Base-by-base conservation (phyloP, 1,140 invertebrate genomes). In the Drosophila arawakana region DNA sequence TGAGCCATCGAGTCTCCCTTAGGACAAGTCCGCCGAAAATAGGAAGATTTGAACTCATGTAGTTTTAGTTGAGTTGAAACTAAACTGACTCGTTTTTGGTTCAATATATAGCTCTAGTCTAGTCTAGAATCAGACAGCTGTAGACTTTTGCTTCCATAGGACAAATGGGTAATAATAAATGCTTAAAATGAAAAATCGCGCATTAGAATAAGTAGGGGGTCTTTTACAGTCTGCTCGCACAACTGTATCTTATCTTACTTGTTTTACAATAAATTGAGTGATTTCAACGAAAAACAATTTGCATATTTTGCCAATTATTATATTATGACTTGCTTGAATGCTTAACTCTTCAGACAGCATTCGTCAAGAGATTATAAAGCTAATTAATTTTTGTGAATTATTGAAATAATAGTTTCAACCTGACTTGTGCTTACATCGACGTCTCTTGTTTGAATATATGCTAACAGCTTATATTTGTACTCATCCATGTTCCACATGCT, bases 381-480 rank as follows among this genome's bases (percentile, higher is more conserved):
- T 25, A 7, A 30, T 5, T 25, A 9, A 11, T n/a, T 25, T n/a
- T 0, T n/a, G 21, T 50, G 1, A n/a, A 13, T 39, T 39, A 39
- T 39, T 39, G 8, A 39, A 9, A 39, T 39, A 7, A 9, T 39
- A 25, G 3, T 43, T 57, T 37, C 10, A 25, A 41, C 5, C n/a
- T 35, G 8, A 3, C 8, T 41, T 57, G 15, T 34, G 3, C 30
- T 7, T 4, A 55, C n/a, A 50, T 11, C n/a, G 44, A 9, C n/a
- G 13, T 50, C 18, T 5, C 2, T 25, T 25, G 37, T 52, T 8
- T 52, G 13, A 18, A 47, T 50, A 10, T 25, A 15, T 37, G 35
- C 11, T 55, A 7, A 30, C 4, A n/a, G 47, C 50, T 39, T 43
- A 60, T 35, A 59, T 57, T 49, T 54, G 7, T 57, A 34, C 18